A percentile compares a stretch with the other conserved stretches of the same genome.
Evolutionary conservation across 2,797 vertebrate species (phyloP).

Genomic region (Apogon hyalosoma): DNA sequence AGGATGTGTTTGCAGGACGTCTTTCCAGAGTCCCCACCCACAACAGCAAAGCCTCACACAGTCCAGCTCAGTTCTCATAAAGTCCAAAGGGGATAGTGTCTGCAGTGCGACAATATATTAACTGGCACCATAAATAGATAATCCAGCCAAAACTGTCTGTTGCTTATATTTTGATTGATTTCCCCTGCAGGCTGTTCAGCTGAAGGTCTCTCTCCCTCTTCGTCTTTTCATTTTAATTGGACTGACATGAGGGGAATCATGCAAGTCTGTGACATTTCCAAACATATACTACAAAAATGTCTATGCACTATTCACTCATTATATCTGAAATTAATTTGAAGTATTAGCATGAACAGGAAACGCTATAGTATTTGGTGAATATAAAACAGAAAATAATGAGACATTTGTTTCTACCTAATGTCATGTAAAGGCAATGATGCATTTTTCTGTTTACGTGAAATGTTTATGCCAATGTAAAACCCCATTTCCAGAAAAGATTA

Average conservation of each 20-base stretch:
- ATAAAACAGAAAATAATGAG: too few species aligned
- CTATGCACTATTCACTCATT: constrained; percentile 23
- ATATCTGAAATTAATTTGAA: constrained; percentile 15
- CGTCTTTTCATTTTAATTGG: constrained; percentile 57
- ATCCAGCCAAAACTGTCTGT: constrained; percentile 33
- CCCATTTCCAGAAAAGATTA: too few species aligned
- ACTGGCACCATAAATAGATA: constrained; percentile 40
- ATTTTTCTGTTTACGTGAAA: too few species aligned
- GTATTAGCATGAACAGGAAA: not conserved
- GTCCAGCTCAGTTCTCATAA: constrained; percentile 1
- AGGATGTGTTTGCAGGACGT: too few species aligned
- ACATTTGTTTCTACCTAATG: too few species aligned
- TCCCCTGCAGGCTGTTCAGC: constrained; percentile 24
- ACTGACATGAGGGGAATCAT: constrained; percentile 29
- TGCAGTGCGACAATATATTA: constrained; percentile 24
- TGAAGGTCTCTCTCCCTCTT: constrained; percentile 34
- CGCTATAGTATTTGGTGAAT: too few species aligned
- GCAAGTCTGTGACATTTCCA: constrained; percentile 36
- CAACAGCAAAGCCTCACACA: not conserved
- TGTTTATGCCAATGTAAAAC: too few species aligned
- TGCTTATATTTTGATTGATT: constrained; percentile 50
- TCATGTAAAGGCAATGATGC: too few species aligned
- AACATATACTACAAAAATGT: constrained; percentile 4
- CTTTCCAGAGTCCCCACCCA: too few species aligned
- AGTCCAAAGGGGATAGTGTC: constrained; percentile 2